These are phyloP conservation scores for Lutraria rhynchaena DNA, from an alignment of 1,140 invertebrate species.

Conservation along the genomic window DNA sequence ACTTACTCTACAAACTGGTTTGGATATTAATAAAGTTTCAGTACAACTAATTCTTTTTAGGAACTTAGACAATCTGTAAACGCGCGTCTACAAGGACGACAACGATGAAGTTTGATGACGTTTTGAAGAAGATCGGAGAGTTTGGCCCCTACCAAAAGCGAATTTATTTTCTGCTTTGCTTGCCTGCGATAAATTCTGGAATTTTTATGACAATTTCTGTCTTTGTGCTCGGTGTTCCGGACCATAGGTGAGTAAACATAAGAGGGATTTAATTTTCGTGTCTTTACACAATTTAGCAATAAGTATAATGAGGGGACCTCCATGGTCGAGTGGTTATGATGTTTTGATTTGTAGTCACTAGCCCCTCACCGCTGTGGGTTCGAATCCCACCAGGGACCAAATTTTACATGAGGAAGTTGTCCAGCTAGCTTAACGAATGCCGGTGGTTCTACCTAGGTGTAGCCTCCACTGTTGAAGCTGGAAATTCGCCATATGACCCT, in stretches of 20 bases:
- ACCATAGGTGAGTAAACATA: constrained; percentile 54
- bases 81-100: neutral
- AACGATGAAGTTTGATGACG: constrained; percentile 92
- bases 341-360: too few relatives aligned
- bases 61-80: neutral
- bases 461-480: too few relatives aligned
- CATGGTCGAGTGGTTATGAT: too few relatives aligned
- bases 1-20: neutral
- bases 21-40: neutral
- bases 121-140: constrained; percentile 92
- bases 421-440: too few relatives aligned
- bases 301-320: too few relatives aligned
- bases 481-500: neutral
- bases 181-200: constrained; percentile 89
- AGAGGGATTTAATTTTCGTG: neutral
- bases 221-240: constrained; percentile 78
- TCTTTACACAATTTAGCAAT: neutral
- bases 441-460: neutral
- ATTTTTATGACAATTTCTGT: constrained; percentile 85
- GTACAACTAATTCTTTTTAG: neutral
- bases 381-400: too few relatives aligned
- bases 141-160: constrained; percentile 94
- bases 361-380: too few relatives aligned
- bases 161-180: constrained; percentile 91
- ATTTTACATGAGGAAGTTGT: too few relatives aligned